phyloP scores from a whole-genome alignment of 2,888 invertebrate species.

The Diadromus collaris region DNA sequence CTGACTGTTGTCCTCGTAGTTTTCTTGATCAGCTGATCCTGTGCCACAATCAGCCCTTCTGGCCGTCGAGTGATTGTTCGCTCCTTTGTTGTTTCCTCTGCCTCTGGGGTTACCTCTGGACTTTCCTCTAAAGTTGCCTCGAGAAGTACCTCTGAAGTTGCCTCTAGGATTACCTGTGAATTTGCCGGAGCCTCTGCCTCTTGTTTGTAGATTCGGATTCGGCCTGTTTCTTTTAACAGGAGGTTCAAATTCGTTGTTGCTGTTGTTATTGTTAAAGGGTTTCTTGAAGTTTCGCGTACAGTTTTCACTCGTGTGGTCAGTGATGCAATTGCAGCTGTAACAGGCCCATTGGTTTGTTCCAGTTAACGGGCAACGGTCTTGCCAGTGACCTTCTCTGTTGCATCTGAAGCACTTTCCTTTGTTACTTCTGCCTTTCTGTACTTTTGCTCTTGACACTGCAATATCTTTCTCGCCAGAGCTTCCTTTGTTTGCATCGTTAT shows the following conservation, averaged over 20 bases:
- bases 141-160: conserved; percentile 15
- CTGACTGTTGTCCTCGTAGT: not conserved
- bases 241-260: conserved; percentile 27
- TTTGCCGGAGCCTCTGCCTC: conserved; percentile 28
- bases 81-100: conserved; percentile 35
- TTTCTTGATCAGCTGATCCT: conserved; percentile 13
- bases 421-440: conserved; percentile 19
- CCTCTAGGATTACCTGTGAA: conserved; percentile 26
- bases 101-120: conserved; percentile 41
- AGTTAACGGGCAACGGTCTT: too few relatives aligned
- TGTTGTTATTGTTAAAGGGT: not conserved
- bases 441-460: conserved; percentile 17
- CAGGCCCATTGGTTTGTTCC: conserved; percentile 33
- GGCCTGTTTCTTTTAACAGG: conserved; percentile 37
- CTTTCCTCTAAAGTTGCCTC: conserved; percentile 20
- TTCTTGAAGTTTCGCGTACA: conserved; percentile 9
- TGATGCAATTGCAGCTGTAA: conserved; percentile 29
- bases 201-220: conserved; percentile 3
- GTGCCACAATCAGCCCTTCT: conserved; percentile 48
- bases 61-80: conserved; percentile 36
- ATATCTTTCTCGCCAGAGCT: conserved; percentile 55
- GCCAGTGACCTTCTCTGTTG: conserved; percentile 28
- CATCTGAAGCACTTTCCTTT: conserved; percentile 54
- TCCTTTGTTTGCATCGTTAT: conserved; percentile 47
- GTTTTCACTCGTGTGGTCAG: conserved; percentile 43